Conservation (phyloP, 35 echinoderm and acorn worm species). For the Holothuria glaberrima region DNA sequence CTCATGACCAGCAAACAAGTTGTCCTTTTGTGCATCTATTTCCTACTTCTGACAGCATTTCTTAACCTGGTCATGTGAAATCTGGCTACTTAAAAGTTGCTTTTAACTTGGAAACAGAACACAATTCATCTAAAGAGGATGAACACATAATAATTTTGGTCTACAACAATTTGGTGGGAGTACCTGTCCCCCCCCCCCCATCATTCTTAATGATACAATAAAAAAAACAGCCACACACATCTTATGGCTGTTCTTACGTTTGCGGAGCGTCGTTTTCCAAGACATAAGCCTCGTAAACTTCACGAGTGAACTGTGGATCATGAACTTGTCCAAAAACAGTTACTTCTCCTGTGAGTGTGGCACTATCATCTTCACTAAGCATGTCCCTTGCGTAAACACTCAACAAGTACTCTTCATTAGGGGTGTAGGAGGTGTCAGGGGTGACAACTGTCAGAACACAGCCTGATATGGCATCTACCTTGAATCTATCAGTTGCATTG, state of each 20-base stretch:
- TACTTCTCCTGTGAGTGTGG: slow-evolving; percentile 8
- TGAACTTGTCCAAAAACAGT: slow-evolving; percentile 24
- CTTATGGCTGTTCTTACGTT: neutral
- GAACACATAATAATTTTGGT: too few species aligned
- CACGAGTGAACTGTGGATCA: slow-evolving; percentile 41
- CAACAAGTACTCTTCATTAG: neutral
- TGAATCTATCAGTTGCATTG: slow-evolving; percentile 2
- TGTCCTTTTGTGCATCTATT: too few species aligned
- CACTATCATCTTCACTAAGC: neutral
- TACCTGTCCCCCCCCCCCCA: too few species aligned
- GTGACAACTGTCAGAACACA: slow-evolving; percentile 27
- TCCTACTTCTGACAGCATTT: too few species aligned
- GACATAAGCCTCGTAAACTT: slow-evolving; percentile 27
- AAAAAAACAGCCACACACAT: neutral
- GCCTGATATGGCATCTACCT: slow-evolving; percentile 19
- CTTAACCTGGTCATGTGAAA: too few species aligned
- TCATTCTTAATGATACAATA: too few species aligned
- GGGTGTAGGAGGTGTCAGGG: neutral
- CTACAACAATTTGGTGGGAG: too few species aligned
- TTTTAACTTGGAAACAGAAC: too few species aligned
- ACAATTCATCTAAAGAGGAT: too few species aligned
- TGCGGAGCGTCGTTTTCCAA: neutral
- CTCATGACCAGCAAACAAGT: too few species aligned
- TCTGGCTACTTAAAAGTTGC: too few species aligned
- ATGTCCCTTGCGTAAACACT: slow-evolving; percentile 33